Evolutionary conservation across 2,888 invertebrate genomes (phyloP), one percentile per base, ranked within the genome.

Genomic region (Exocentrus adspersus): DNA sequence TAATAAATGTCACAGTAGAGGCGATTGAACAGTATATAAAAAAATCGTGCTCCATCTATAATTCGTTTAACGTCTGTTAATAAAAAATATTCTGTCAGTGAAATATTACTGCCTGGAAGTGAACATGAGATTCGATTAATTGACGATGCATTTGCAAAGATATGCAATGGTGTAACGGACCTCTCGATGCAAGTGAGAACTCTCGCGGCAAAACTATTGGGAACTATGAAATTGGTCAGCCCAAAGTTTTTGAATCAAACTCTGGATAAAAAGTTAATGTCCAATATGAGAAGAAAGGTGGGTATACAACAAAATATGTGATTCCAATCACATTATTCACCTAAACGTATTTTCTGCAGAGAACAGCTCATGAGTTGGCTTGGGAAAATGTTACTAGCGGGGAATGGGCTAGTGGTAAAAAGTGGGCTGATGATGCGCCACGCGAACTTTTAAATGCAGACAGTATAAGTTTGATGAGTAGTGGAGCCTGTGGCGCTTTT

Each of bases 401-500:
- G 0, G 95, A 95, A 80, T 97, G 95, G 95, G 91, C 95, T 0
- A 91, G 93, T 71, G 97, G 96, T 61, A 92, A 94, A 81, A 93
- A 93, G 71, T 95, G 95, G 87, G 90, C 90, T 24, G 92, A 95
- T 77, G 94, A 94, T 83, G 90, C 90, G 0, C 93, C 93, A 0
- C 87, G 89, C 72, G 93, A 93, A 78, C 82, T 87, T 20, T 78
- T 92, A 9, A 89, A 94, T 81, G 91, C 92, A 60, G 90, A 91
- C 12, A 87, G 86, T 60, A 88, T 93, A 12, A 91, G 87, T 54
- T 85, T 97, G 71, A 93, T 97, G 84, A 92, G 92, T 17, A 94
- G 94, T 72, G 98, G 98, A 0, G 95, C 98, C 0, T 98, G 98
- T 82, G 98, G 98, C 0, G 98, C 98, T 52, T 94, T 98, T 82